Conservation (phyloP, 2,113 vertebrate genomes). For the Nestor notabilis region DNA sequence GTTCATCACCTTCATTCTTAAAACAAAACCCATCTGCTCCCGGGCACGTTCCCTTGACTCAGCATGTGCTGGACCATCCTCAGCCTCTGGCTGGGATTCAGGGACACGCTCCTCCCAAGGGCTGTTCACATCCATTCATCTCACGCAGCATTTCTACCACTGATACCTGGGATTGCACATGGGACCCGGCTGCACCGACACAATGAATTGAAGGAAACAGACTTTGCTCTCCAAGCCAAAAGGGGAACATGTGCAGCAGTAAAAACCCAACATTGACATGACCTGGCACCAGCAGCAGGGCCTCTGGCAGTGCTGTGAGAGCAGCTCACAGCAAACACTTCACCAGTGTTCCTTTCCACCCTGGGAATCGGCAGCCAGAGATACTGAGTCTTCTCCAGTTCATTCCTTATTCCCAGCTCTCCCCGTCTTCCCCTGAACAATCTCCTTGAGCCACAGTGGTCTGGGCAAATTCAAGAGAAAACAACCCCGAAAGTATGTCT, state of each 20-base stretch:
- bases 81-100: neutral
- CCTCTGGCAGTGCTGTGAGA: neutral
- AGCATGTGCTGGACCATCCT: neutral
- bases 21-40: neutral
- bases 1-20: neutral
- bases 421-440: neutral
- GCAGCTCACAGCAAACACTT: neutral
- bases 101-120: neutral
- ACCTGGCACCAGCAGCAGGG: neutral
- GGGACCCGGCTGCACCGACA: neutral
- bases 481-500: neutral
- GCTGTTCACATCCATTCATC: neutral
- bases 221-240: neutral
- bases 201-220: neutral
- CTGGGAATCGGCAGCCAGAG: neutral
- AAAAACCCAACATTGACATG: fast-evolving
- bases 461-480: neutral
- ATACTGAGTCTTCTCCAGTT: neutral
- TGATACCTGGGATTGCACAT: fast-evolving
- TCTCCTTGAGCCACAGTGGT: fast-evolving
- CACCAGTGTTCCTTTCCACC: neutral
- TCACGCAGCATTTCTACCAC: neutral
- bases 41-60: neutral
- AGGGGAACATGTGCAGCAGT: neutral
- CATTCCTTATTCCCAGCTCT: neutral